These are phyloP conservation scores for Drosophila orena DNA, from an alignment of 1,140 invertebrate species.

Conservation along the genomic window DNA sequence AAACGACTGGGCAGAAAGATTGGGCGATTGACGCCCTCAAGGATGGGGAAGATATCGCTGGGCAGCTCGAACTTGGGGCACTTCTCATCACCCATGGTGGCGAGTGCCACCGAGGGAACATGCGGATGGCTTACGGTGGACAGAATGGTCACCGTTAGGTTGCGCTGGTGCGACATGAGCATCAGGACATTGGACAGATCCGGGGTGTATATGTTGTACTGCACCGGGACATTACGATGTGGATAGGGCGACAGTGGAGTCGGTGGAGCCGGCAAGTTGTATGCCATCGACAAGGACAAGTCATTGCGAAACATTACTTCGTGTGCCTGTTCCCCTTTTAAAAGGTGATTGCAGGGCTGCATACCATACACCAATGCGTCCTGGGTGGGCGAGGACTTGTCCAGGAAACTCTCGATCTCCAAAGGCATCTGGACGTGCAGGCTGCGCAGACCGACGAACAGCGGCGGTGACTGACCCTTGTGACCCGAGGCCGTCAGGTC, in stretches of 20 bases:
- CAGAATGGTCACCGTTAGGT: conserved; percentile 2
- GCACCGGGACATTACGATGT: neutral
- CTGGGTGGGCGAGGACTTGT: too few species aligned
- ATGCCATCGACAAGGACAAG: neutral
- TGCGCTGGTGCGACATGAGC: neutral
- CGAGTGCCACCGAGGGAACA: neutral
- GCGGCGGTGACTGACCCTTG: conserved; percentile 34
- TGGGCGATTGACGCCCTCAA: neutral
- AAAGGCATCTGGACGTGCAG: neutral
- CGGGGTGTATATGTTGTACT: conserved; percentile 31
- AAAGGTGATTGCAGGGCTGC: too few species aligned
- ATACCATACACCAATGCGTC: too few species aligned
- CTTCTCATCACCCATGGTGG: neutral
- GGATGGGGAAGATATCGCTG: neutral
- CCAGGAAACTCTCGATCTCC: neutral
- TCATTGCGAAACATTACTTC: neutral
- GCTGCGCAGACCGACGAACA: conserved; percentile 40
- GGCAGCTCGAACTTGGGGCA: conserved; percentile 23
- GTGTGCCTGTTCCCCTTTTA: too few species aligned
- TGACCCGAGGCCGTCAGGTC: conserved; percentile 6
- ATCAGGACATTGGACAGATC: conserved; percentile 13
- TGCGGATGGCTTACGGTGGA: conserved; percentile 46
- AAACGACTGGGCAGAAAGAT: conserved; percentile 3
- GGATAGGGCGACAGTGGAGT: neutral
- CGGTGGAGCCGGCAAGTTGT: neutral